phyloP scores from a whole-genome alignment of 2,888 invertebrate genomes.

The Drosophila borealis region DNA sequence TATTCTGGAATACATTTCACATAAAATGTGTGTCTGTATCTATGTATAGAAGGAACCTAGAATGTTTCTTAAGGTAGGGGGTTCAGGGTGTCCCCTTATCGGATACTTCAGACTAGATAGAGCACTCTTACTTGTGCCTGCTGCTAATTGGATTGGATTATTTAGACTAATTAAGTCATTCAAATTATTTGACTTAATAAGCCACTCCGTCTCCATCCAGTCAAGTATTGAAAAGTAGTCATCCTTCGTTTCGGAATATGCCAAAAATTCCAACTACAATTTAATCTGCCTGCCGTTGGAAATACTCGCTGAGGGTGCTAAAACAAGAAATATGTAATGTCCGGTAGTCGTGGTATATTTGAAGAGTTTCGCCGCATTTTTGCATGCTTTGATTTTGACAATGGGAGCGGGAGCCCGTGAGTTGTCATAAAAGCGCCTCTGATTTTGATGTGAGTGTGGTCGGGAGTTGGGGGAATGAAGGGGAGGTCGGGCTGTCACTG shows the following conservation, averaged over 20 bases:
- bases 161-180: too few species aligned
- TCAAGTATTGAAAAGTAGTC: conserved; percentile 48
- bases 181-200: background rate
- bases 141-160: too few species aligned
- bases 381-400: conserved; percentile 58
- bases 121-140: too few species aligned
- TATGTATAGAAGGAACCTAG: too few species aligned
- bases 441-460: conserved; percentile 7
- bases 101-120: too few species aligned
- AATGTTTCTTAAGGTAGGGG: too few species aligned
- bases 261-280: conserved; percentile 35
- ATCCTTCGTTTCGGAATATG: too few species aligned
- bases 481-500: conserved; percentile 26
- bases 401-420: conserved; percentile 53
- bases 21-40: too few species aligned
- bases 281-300: conserved; percentile 43
- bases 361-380: conserved; percentile 52
- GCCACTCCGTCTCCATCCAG: conserved; percentile 20
- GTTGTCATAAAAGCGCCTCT: conserved; percentile 63
- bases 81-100: too few species aligned
- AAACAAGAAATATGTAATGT: conserved; percentile 2
- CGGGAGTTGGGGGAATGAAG: background rate
- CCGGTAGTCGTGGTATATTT: conserved; percentile 7
- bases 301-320: conserved; percentile 12
- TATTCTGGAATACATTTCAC: too few species aligned